These are phyloP conservation scores for Phoxinus phoxinus DNA, from an alignment of 2,113 vertebrate genomes.

Conservation along the genomic window DNA sequence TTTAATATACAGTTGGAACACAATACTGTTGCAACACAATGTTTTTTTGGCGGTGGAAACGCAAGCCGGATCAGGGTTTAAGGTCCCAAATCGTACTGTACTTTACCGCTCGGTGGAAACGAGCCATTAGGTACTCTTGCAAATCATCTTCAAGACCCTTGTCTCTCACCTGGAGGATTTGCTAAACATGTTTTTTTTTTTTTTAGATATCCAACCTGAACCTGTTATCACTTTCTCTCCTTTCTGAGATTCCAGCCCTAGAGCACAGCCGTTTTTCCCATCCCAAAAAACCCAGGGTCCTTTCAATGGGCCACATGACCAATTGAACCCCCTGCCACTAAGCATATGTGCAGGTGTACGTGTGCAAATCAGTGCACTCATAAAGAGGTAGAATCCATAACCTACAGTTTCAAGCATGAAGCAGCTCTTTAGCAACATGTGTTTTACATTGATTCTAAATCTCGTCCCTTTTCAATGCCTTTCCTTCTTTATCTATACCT, in stretches of 20 bases:
- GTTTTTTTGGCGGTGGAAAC: too few relatives aligned
- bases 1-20: too few relatives aligned
- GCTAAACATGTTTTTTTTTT: not conserved
- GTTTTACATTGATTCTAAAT: constrained; percentile 10
- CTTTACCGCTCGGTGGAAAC: too few relatives aligned
- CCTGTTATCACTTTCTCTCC: not conserved
- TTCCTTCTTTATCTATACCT: constrained; percentile 8
- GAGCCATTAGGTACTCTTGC: not conserved
- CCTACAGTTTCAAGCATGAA: not conserved
- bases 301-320: constrained; percentile 1
- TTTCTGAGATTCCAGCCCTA: not conserved
- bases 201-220: constrained; percentile 2
- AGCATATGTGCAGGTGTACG: not conserved
- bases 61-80: too few relatives aligned
- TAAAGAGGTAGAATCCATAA: not conserved
- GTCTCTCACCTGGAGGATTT: not conserved
- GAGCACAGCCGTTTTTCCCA: not conserved
- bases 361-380: not conserved
- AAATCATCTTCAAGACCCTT: not conserved
- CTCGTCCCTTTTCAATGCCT: not conserved
- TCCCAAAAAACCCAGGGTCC: not conserved
- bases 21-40: too few relatives aligned
- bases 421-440: not conserved
- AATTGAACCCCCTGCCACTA: not conserved
- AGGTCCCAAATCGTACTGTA: too few relatives aligned